Percentiles rank a stretch among this genome's conserved stretches.
Evolutionary conservation across 2,113 vertebrate species (phyloP).

Genomic region (Bucco capensis): DNA sequence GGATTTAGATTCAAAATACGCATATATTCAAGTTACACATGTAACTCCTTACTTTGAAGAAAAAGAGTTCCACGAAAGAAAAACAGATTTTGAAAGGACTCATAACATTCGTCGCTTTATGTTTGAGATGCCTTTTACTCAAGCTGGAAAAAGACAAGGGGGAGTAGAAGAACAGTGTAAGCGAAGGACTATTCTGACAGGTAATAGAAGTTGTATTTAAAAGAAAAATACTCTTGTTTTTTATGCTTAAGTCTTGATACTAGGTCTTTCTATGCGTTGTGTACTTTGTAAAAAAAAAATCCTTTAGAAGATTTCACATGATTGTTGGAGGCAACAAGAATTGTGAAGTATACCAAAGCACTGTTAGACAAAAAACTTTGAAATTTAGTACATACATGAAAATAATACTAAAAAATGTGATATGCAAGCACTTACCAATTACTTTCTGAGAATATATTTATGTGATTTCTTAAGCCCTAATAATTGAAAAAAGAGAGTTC

Average conservation of each 20-base stretch:
- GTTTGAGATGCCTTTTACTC: slow-evolving; percentile 98
- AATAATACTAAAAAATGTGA: background rate
- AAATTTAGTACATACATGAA: background rate
- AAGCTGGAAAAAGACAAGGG: slow-evolving; percentile 91
- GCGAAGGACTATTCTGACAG: slow-evolving; percentile 90
- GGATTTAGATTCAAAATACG: slow-evolving; percentile 96
- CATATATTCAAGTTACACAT: slow-evolving; percentile 97
- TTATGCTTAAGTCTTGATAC: background rate
- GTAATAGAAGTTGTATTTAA: slow-evolving; percentile 61
- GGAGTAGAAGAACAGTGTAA: slow-evolving; percentile 97
- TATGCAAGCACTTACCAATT: background rate
- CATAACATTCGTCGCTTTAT: slow-evolving; percentile 97
- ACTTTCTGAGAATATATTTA: background rate
- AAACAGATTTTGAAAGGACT: slow-evolving; percentile 93
- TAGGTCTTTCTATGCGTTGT: background rate
- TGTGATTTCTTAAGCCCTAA: background rate
- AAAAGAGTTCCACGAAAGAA: slow-evolving; percentile 91
- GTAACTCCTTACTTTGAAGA: slow-evolving; percentile 94
- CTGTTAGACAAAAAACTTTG: background rate
- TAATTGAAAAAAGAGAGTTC: background rate
- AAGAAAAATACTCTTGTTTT: background rate
- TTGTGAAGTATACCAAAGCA: background rate
- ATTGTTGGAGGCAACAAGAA: background rate
- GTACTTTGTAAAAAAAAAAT: background rate
- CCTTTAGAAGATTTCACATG: background rate